Evolutionary conservation across 2,797 vertebrate species (phyloP).

Genomic region (Iguana delicatissima): DNA sequence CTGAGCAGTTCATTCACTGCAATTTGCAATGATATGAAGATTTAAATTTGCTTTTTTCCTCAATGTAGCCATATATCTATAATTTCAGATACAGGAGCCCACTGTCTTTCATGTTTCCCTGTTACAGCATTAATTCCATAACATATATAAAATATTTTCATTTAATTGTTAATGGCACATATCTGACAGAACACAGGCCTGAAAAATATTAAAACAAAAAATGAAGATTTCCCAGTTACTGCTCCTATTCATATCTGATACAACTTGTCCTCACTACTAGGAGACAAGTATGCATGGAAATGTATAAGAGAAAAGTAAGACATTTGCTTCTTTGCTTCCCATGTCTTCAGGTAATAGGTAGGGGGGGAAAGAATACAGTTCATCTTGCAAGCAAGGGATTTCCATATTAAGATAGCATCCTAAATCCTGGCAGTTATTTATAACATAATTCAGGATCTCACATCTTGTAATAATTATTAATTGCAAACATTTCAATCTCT

Average conservation of each 20-base stretch:
- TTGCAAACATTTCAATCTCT: neutral
- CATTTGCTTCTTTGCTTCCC: neutral
- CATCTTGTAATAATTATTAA: neutral
- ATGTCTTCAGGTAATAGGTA: neutral
- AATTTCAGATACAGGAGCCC: slow-evolving; percentile 16
- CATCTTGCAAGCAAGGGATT: neutral
- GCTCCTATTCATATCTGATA: neutral
- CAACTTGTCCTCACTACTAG: neutral
- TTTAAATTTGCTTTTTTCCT: slow-evolving; percentile 67
- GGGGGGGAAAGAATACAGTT: neutral
- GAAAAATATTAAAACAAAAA: neutral
- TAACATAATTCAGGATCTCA: neutral
- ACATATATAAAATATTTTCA: neutral
- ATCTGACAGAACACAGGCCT: neutral
- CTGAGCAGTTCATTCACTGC: slow-evolving; percentile 53
- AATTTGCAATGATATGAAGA: slow-evolving; percentile 61
- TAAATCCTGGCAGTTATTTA: neutral
- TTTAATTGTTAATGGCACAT: neutral
- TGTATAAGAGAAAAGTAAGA: neutral
- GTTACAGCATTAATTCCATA: slow-evolving; percentile 2
- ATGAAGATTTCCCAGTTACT: neutral
- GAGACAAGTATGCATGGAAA: neutral
- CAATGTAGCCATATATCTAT: slow-evolving; percentile 35
- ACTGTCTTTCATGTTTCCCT: slow-evolving; percentile 44
- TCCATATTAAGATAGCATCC: neutral